Percentiles rank a stretch among this genome's conserved stretches.
phyloP scores from a whole-genome alignment of 2,113 vertebrate species.

The Dasyurus viverrinus region DNA sequence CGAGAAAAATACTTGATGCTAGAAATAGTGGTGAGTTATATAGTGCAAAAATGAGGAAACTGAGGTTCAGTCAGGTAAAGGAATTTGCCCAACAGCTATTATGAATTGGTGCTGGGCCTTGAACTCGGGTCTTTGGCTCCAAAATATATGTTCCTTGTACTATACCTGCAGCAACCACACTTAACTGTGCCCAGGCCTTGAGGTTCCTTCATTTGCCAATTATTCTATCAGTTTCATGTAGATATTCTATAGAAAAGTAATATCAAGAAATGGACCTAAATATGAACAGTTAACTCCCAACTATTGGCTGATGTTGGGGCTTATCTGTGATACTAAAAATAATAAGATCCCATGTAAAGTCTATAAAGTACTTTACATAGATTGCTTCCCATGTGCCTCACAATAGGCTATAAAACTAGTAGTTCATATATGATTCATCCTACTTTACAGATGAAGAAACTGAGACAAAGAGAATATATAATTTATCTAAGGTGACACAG shows the following conservation, averaged over 20 bases:
- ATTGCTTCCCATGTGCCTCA: background rate
- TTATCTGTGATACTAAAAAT: background rate
- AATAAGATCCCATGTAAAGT: background rate
- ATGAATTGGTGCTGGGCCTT: background rate
- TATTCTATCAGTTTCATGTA: background rate
- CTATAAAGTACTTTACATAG: background rate
- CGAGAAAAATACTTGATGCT: background rate
- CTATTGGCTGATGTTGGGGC: background rate
- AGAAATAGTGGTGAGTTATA: background rate
- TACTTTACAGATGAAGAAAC: background rate
- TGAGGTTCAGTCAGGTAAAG: background rate
- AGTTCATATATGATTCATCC: background rate
- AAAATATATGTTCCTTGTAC: background rate
- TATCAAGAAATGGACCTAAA: background rate
- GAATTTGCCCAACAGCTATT: background rate
- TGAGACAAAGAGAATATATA: background rate
- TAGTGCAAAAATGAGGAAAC: background rate
- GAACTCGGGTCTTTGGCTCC: background rate
- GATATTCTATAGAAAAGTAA: background rate
- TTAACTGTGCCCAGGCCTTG: background rate
- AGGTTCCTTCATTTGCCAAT: background rate
- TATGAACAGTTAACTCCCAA: background rate
- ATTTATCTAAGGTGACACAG: no score
- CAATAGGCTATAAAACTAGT: background rate
- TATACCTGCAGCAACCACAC: background rate